Base-by-base conservation (phyloP, 2,113 vertebrate species). In the Phasianus colchicus region DNA sequence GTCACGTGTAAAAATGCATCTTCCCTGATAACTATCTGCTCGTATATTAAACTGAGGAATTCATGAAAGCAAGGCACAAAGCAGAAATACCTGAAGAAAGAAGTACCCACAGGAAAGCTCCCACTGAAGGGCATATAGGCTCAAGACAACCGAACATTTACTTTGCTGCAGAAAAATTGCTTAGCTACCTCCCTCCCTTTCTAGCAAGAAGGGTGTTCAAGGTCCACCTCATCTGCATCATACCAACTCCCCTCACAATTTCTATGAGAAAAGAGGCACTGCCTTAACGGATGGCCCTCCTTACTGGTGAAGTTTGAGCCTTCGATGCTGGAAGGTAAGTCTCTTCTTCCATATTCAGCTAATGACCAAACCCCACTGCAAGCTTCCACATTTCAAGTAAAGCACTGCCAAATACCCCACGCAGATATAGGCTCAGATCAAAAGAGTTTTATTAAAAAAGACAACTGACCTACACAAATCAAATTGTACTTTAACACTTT, bases 311-410 rank as follows among this genome's bases (percentile, higher is more conserved):
- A 55, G 77, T 86, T 17, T 27, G 66, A 88, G 52, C 48, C 76
- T 97, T 94, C 92, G 91, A 88, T 54, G 89, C 81, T 54, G 32
- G 60, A 57, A 92, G 94, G 45, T 82, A 91, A 63, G 40, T 48
- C 54, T 92, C 88, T 77, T 90, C 87, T 24, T 80, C 95, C 86
- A 29, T 50, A 71, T 60, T 79, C 76, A 84, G 89, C 57, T 36
- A 83, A 55, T 60, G 78, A 77, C 69, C 72, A 25, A 67, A 77
- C 93, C 86, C 87, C 82, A 65, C 75, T 8, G 25, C 86, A 74
- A 88, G 81, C 85, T 91, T 87, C 81, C 82, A 69, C 42, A 65
- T 20, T 29, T 73, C 69, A 89, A 29, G 57, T 22, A 63, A n/a
- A 12, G 18, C 40, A 52, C 13, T 40, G 36, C 5, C 73, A 83